Conservation (phyloP, 2,888 invertebrate genomes). For the Lasioglossum lativentre region DNA sequence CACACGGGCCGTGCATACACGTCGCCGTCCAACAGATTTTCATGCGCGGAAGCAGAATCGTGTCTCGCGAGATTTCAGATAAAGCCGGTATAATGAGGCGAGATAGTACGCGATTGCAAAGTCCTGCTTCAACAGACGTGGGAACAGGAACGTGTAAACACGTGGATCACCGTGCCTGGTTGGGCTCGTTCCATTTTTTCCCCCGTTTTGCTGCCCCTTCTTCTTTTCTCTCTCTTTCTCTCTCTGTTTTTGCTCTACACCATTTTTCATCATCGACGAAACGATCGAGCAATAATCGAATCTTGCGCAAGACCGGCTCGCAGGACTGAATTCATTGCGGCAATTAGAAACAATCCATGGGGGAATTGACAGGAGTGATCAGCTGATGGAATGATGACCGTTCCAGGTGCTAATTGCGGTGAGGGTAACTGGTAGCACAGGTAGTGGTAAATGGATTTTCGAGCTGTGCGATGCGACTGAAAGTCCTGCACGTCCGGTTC, state of each 20-base stretch:
- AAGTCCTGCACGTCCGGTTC: not conserved
- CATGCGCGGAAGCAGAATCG: conserved; percentile 69
- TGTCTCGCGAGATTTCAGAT: conserved; percentile 65
- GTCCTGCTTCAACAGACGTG: conserved; percentile 67
- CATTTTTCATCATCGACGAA: not conserved
- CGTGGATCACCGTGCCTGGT: conserved; percentile 56
- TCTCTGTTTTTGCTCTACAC: not conserved
- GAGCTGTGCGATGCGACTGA: not conserved
- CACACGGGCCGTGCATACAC: not conserved
- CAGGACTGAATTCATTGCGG: conserved; percentile 26
- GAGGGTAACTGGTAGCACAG: not conserved
- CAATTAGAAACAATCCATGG: conserved; percentile 1
- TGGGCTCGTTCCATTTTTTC: conserved; percentile 60
- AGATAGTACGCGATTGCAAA: conserved; percentile 69
- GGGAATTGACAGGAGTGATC: not conserved
- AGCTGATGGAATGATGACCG: not conserved
- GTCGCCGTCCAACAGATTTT: conserved; percentile 49
- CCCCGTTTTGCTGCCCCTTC: not conserved
- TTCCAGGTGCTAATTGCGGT: not conserved
- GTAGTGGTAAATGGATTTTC: not conserved
- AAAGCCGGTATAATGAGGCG: conserved; percentile 66
- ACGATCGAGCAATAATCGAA: conserved; percentile 33
- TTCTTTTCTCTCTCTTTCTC: not conserved
- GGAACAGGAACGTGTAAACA: conserved; percentile 75
- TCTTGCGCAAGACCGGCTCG: conserved; percentile 32